These are phyloP conservation scores for Xiphorhynchus elegans DNA, from an alignment of 2,113 vertebrate genomes.

Conservation along the genomic window DNA sequence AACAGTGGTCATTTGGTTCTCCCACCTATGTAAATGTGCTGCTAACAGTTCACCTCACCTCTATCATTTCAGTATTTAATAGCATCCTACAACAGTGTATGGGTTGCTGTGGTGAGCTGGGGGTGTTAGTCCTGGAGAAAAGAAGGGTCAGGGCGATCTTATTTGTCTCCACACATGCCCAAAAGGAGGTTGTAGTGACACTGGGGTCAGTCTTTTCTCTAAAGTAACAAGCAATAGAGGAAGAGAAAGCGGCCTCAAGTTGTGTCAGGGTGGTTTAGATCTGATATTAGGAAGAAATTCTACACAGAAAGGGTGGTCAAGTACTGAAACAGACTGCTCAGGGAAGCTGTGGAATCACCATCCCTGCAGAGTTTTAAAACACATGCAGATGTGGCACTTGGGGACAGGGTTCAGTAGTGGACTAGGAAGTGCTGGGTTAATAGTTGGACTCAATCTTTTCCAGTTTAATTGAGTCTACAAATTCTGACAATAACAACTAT, in stretches of 20 bases:
- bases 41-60: neutral
- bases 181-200: neutral
- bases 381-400: neutral
- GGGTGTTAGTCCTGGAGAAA: neutral
- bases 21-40: neutral
- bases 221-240: neutral
- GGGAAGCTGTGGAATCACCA: neutral
- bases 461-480: neutral
- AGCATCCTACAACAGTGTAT: neutral
- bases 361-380: neutral
- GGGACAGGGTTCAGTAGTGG: neutral
- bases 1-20: neutral
- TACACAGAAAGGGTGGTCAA: neutral
- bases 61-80: neutral
- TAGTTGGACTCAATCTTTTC: neutral
- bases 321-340: neutral
- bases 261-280: neutral
- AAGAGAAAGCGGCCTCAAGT: neutral
- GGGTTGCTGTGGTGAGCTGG: neutral
- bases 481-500: neutral
- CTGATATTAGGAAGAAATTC: neutral
- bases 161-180: neutral
- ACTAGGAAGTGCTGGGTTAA: neutral
- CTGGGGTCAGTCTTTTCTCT: neutral
- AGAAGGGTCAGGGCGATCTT: neutral